Percentiles rank a stretch among this genome's conserved stretches.
Evolutionary conservation across 2,797 vertebrate species (phyloP).

Genomic region (Enteromius fasciolatus): DNA sequence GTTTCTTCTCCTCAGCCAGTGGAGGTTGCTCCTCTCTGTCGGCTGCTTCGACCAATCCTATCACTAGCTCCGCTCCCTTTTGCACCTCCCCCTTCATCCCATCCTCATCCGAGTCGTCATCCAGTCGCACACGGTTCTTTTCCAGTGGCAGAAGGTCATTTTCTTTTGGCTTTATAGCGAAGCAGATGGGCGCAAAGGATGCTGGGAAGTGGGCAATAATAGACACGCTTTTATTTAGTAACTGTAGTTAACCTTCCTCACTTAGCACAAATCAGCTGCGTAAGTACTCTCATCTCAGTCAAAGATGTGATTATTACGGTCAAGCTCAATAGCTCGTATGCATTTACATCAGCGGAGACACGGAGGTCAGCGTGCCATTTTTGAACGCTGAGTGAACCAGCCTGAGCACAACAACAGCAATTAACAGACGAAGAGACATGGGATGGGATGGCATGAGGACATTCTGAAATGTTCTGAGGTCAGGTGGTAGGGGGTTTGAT

Average conservation of each 20-base stretch:
- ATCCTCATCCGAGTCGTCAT: conserved; percentile 96
- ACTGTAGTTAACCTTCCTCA: conserved; percentile 44
- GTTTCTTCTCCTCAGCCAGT: conserved; percentile 86
- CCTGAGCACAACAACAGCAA: conserved; percentile 19
- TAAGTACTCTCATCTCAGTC: conserved; percentile 39
- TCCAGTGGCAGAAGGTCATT: conserved; percentile 94
- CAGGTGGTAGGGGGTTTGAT: background rate
- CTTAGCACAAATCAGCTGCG: conserved; percentile 16
- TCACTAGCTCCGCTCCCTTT: conserved; percentile 70
- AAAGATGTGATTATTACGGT: conserved; percentile 41
- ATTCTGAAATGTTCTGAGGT: background rate
- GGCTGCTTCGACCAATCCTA: conserved; percentile 63
- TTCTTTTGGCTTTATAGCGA: conserved; percentile 96
- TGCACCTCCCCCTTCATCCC: conserved; percentile 81
- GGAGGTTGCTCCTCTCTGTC: conserved; percentile 66
- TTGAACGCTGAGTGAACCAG: background rate
- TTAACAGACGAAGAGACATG: background rate
- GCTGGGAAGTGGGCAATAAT: conserved; percentile 69
- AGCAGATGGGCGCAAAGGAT: conserved; percentile 97
- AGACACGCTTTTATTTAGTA: conserved; percentile 36
- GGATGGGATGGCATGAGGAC: background rate
- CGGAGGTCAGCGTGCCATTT: background rate
- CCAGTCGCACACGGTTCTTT: conserved; percentile 93
- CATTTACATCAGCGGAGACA: conserved; percentile 4
- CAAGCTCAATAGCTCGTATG: conserved; percentile 10